phyloP scores from a whole-genome alignment of 2,113 vertebrate species.

The Prochilodus magdalenae region DNA sequence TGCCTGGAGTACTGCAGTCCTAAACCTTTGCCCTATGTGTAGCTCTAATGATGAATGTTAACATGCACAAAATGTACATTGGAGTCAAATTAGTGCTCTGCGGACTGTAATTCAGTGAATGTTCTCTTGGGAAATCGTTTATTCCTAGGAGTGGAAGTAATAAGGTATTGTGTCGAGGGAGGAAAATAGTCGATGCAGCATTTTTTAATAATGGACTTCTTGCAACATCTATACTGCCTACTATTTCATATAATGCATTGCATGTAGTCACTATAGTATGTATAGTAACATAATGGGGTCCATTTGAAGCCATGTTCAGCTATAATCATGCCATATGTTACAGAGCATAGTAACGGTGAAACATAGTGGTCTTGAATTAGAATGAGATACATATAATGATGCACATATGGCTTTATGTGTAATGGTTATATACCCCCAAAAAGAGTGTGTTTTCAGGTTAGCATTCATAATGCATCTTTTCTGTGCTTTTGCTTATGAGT shows the following conservation, averaged over 20 bases:
- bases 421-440: neutral
- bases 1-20: neutral
- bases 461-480: conserved; percentile 1
- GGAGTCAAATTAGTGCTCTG: neutral
- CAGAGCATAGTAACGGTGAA: neutral
- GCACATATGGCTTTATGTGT: neutral
- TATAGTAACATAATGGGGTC: neutral
- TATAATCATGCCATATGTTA: neutral
- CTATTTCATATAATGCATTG: neutral
- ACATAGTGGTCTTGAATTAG: neutral
- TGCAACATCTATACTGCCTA: neutral
- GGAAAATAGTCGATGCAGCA: conserved; percentile 16
- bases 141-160: conserved; percentile 2
- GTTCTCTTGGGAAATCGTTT: neutral
- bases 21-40: neutral
- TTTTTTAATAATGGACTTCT: conserved; percentile 5
- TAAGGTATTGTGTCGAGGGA: neutral
- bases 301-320: neutral
- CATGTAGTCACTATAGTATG: neutral
- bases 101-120: neutral
- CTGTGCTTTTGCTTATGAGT: neutral
- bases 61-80: neutral
- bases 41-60: neutral
- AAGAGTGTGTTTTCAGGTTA: neutral
- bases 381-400: neutral